Base-by-base conservation (phyloP, 2,888 invertebrate genomes). In the Tineola bisselliella region DNA sequence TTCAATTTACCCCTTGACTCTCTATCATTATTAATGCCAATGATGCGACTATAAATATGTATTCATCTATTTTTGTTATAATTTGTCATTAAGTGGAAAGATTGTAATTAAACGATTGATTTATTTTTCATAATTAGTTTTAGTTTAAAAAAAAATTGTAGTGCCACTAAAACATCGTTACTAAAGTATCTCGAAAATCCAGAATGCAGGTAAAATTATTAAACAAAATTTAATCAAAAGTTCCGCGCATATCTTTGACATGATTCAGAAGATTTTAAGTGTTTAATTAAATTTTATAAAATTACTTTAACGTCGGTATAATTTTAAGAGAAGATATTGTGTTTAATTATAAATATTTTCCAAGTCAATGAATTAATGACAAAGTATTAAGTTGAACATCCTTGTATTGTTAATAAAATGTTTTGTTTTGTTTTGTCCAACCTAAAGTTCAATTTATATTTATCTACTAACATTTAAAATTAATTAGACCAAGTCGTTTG, bases 21-120 rank as follows among this genome's bases (percentile, higher is more conserved):
- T 56, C 58, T 3, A 33, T 58, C 58, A 33, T 25, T 19, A 13
- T 30, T 58, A 33, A 13, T 58, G 58, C 58, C 58, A 58, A 56
- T 56, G 6, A 8, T 43, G 12, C 13, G 43, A n/a, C 48, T 48
- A 48, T 48, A 15, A 48, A 48, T 48, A 17, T n/a, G 3, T 48
- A 17, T 15, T 13, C 15, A 38, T 6, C 43, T 43, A 43, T 43
- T 43, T 43, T 12, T 13, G 8, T n/a, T 43, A 17, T 38, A 48
- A 48, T 48, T 5, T 48, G 48, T 15, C 48, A 10, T 15, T 48
- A 17, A 48, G 15, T 48, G 13, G 8, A 43, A 43, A 17, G 10
- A 48, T 48, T 48, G 10, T 48, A 5, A 48, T 17, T 15, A 15
- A 3, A 38, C 10, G 38, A 38, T 10, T 38, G 1, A 6, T 38